Percentiles rank a stretch among this genome's conserved stretches.
These are phyloP conservation scores for Cardinalis cardinalis DNA, from an alignment of 2,113 vertebrate genomes.

Conservation along the genomic window DNA sequence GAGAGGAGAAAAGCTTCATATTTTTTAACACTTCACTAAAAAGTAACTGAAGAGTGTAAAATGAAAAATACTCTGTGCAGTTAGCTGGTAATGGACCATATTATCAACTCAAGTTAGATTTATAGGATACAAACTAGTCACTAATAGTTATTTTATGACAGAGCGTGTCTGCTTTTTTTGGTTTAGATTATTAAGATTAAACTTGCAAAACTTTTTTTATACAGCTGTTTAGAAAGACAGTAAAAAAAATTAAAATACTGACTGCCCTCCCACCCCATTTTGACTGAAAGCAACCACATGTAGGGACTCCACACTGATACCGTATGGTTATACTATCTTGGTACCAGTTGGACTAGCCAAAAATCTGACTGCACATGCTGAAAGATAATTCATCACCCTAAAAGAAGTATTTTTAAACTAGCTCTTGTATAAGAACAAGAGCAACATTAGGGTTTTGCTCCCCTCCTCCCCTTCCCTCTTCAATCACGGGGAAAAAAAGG, in stretches of 20 bases:
- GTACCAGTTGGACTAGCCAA: background rate
- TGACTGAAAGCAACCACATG: background rate
- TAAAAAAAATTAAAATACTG: slow-evolving; percentile 55
- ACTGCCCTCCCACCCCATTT: background rate
- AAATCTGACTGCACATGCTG: background rate
- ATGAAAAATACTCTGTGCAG: slow-evolving; percentile 87
- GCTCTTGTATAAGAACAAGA: background rate
- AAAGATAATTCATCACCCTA: background rate
- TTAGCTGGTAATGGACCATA: slow-evolving; percentile 90
- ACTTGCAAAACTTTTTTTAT: slow-evolving; percentile 76
- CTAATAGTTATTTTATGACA: slow-evolving; percentile 88
- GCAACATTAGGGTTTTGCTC: background rate
- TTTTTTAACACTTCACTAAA: slow-evolving; percentile 86
- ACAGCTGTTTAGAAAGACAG: slow-evolving; percentile 65
- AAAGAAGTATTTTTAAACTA: background rate
- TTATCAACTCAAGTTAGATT: slow-evolving; percentile 87
- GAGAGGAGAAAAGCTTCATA: slow-evolving; percentile 86
- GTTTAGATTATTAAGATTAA: slow-evolving; percentile 77
- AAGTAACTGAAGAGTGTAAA: slow-evolving; percentile 86
- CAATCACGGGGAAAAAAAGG: background rate
- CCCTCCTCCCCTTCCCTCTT: background rate
- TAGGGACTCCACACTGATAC: background rate
- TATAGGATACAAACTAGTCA: slow-evolving; percentile 86
- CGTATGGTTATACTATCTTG: fast-evolving
- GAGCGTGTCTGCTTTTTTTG: slow-evolving; percentile 71